phyloP scores from a whole-genome alignment of 1,140 invertebrate genomes.

The Triops longicaudatus region DNA sequence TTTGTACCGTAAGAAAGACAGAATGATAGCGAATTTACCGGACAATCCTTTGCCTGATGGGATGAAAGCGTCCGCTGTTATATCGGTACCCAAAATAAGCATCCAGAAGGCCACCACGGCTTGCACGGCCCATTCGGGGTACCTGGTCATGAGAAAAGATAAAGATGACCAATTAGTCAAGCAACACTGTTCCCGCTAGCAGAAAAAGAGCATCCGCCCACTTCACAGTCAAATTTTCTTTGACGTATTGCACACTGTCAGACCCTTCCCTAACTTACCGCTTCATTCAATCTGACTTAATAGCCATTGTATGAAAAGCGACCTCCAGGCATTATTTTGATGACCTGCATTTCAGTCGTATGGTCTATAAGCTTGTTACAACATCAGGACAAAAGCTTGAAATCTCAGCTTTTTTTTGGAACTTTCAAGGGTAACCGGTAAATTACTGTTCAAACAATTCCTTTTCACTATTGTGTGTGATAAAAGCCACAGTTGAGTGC shows the following conservation, averaged over 20 bases:
- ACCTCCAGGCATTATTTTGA: no score
- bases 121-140: neutral
- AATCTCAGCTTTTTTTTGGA: no score
- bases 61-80: neutral
- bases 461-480: no score
- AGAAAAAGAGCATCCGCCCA: neutral
- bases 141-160: neutral
- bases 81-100: neutral
- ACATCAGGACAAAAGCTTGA: no score
- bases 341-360: no score
- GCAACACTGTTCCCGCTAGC: neutral
- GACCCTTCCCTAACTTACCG: neutral
- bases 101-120: neutral
- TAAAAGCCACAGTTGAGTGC: no score
- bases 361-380: no score
- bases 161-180: neutral
- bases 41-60: neutral
- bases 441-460: no score
- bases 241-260: neutral
- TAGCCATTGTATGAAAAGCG: no score
- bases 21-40: neutral
- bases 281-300: neutral
- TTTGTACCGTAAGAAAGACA: neutral
- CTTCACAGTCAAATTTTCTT: neutral
- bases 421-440: no score